These are phyloP conservation scores for Pangasius macronema DNA, from an alignment of 2,797 vertebrate species.

Conservation along the genomic window DNA sequence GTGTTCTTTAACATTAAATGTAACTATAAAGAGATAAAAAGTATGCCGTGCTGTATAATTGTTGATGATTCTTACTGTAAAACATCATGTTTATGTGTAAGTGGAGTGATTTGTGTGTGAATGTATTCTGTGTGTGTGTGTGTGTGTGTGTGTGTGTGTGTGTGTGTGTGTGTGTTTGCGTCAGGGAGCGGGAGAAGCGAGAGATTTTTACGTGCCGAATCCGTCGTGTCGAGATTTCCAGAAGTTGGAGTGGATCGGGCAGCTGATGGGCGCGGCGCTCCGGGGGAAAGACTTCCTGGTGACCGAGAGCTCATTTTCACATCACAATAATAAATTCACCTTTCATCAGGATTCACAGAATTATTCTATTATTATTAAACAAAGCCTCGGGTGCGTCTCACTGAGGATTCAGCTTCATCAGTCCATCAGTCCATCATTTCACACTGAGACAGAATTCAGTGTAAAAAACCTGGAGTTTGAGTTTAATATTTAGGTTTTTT, in stretches of 20 bases:
- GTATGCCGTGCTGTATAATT: not conserved
- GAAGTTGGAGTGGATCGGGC: conserved; percentile 95
- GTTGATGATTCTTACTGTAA: not conserved
- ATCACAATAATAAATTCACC: too few species aligned
- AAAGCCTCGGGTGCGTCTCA: not conserved
- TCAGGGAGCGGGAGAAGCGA: conserved; percentile 91
- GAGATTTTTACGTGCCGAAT: conserved; percentile 96
- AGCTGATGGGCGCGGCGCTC: conserved; percentile 96
- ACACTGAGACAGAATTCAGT: too few species aligned
- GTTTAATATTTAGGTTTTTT: too few species aligned
- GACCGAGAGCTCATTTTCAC: conserved; percentile 52
- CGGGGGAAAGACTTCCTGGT: conserved; percentile 97
- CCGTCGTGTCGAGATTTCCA: conserved; percentile 93
- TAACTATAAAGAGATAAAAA: not conserved
- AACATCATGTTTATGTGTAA: not conserved
- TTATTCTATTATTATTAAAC: not conserved
- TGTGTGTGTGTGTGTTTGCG: not conserved
- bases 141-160: conserved; percentile 19
- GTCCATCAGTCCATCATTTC: not conserved
- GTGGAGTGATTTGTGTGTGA: not conserved
- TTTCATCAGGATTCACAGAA: too few species aligned
- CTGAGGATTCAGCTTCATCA: not conserved
- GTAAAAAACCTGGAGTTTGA: too few species aligned
- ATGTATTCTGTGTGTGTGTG: not conserved
- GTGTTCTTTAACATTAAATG: not conserved